Evolutionary conservation across 2,797 vertebrate species (phyloP), one percentile per base, ranked within the genome.

Genomic region (Macrochelys suwanniensis): DNA sequence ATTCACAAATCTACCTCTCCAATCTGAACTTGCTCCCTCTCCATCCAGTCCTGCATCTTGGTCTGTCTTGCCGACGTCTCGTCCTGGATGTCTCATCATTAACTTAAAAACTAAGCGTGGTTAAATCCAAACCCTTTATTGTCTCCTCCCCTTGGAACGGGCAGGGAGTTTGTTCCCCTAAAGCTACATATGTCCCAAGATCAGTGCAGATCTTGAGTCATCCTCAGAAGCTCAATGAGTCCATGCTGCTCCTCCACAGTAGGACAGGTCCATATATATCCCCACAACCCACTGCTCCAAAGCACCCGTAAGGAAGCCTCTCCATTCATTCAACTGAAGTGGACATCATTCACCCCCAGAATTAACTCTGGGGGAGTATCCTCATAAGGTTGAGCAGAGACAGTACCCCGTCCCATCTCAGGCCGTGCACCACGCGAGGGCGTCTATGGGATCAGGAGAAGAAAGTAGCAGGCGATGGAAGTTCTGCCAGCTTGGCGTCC

Each of bases 11-110:
- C 65, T 11, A 2, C 56, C 26, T 65, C 92, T 47, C 11, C 76
- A 53, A n/a, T 10, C 88, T 74, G 6, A 5, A 53, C 3, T 15
- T 0, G 12, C 83, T n/a, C 1, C 76, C 9, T 61, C n/a, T 11
- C 76, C 47, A 54, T 1, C 42, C 57, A 12, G 2, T 79, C 74
- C 4, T 0, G 1, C 10, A 82, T 13, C 78, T 8, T 23, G 42
- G 42, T 13, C 71, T 76, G 37, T 74, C 23, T 42, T 45, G 10
- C 23, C 4, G 12, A 76, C 2, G 11, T 76, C 42, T 76, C 25
- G 7, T 26, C 42, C 71, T 76, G 12, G 71, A 26, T 26, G 71
- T 42, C 13, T 76, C 12, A 47, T 45, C 23, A 26, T 45, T 76
- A 26, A 76, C 42, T 45, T 47, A 47, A 76, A 76, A 45, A 28